Evolutionary conservation across 1,140 invertebrate species (phyloP), one percentile per base, ranked within the genome.

Genomic region (Drosophila lacertosa): DNA sequence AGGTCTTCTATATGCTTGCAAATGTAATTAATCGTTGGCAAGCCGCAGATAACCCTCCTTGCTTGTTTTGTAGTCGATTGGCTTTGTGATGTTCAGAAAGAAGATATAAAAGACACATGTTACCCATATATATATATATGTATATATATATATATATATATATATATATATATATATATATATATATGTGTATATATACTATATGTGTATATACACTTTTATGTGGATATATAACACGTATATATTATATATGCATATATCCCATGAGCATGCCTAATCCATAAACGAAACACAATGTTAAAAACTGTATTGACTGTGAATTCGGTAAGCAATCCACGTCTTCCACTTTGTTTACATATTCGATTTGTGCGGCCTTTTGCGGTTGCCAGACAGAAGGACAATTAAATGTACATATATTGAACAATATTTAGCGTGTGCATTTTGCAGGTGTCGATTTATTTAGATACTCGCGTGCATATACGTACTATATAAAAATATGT

Each of bases 401-500:
- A 50, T 9, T 48, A 26, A 24, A 29, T 26, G 22, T 15, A 66
- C 59, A 66, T 53, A 66, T 66, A 66, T 53, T 63, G 48, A 68
- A 62, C 65, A 55, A 59, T 45, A 53, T 53, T 62, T 45, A 29
- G 45, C 18, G 32, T 11, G 20, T 35, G 32, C 42, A 18, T 45
- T 45, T 48, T 62, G 60, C 59, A 70, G 67, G 67, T 65, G 60
- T 63, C 58, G 40, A 55, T 69, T 62, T 50, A 39, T 64, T 26
- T 35, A 47, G 47, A 18, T 32, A 44, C 24, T 42, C 24, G 16
- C 11, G n/a, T n/a, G n/a, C n/a, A n/a, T n/a, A n/a, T n/a, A n/a
- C n/a, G n/a, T n/a, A n/a, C n/a, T n/a, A n/a, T n/a, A n/a, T n/a
- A n/a, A n/a, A n/a, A n/a, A n/a, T n/a, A n/a, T n/a, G n/a, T 37